These are phyloP conservation scores for Yponomeuta plumbellus DNA, from an alignment of 2,888 invertebrate species.

Conservation along the genomic window DNA sequence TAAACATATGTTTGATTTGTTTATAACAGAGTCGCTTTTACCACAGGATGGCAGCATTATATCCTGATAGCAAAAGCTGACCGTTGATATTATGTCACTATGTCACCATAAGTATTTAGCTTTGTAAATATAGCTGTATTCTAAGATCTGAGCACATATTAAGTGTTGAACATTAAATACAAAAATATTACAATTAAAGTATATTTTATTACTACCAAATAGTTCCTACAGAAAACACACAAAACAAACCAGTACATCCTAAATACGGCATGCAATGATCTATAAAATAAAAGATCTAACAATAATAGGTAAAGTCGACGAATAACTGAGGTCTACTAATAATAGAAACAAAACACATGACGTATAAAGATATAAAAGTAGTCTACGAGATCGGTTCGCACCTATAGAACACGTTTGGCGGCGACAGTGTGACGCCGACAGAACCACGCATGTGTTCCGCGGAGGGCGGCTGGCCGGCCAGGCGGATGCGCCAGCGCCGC, in stretches of 20 bases:
- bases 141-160: slow-evolving; percentile 33
- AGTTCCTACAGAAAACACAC: too few species aligned
- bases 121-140: slow-evolving; percentile 53
- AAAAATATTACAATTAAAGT: slow-evolving; percentile 30
- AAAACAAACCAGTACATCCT: too few species aligned
- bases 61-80: slow-evolving; percentile 36
- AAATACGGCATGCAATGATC: too few species aligned
- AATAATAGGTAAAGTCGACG: too few species aligned
- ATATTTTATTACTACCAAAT: slow-evolving; percentile 20
- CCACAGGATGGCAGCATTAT: slow-evolving; percentile 34
- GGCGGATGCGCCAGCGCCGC: slow-evolving; percentile 78
- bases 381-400: slow-evolving; percentile 43
- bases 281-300: too few species aligned
- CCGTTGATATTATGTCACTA: slow-evolving; percentile 39
- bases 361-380: neutral
- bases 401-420: slow-evolving; percentile 67
- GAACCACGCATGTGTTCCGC: slow-evolving; percentile 78
- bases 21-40: slow-evolving; percentile 57
- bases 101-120: slow-evolving; percentile 43
- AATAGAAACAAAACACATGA: neutral
- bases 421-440: slow-evolving; percentile 85
- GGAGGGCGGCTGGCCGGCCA: slow-evolving; percentile 60
- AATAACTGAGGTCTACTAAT: too few species aligned
- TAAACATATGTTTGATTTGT: slow-evolving; percentile 22
- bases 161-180: slow-evolving; percentile 40